Base-by-base conservation (phyloP, 2,113 vertebrate species). In the Myrmecophaga tridactyla region DNA sequence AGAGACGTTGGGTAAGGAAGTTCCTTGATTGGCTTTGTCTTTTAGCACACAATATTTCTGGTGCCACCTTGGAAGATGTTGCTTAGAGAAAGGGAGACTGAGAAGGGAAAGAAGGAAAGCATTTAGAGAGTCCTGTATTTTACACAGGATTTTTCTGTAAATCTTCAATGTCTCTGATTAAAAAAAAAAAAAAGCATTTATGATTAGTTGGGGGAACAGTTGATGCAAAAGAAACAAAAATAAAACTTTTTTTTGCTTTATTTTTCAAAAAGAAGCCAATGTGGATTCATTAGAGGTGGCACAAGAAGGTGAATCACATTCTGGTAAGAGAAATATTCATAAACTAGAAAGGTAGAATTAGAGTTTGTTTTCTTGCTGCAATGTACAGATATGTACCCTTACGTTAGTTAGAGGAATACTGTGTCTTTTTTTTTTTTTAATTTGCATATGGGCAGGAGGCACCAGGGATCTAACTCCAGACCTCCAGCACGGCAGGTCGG, bases 371-470 rank as follows among this genome's bases (percentile, higher is more conserved):
- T 46, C 80, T 14, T 69, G 21, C 36, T 36, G 0, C 18, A 39
- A 48, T 56, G 10, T 80, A 4, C 13, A 86, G 51, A 27, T 34
- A 25, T 17, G 51, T 27, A 21, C 51, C 69, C 36, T 48, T 36
- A 36, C 27, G 60, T 90, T 86, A 88, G 65, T 72, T 84, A 51
- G 46, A 82, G 48, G 82, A 92, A 62, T 90, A 41, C 67, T 90
- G 23, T n/a, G n/a, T n/a, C n/a, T n/a, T n/a, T n/a, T n/a, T n/a
- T n/a, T n/a, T n/a, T n/a, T n/a, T n/a, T n/a, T n/a, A n/a, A n/a
- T n/a, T n/a, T n/a, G n/a, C n/a, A n/a, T n/a, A n/a, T n/a, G n/a
- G n/a, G n/a, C n/a, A n/a, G n/a, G n/a, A n/a, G n/a, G n/a, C n/a
- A n/a, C n/a, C n/a, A n/a, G n/a, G n/a, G n/a, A n/a, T n/a, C n/a